Conservation (phyloP, 2,888 invertebrate genomes). For the Euphydryas editha region DNA sequence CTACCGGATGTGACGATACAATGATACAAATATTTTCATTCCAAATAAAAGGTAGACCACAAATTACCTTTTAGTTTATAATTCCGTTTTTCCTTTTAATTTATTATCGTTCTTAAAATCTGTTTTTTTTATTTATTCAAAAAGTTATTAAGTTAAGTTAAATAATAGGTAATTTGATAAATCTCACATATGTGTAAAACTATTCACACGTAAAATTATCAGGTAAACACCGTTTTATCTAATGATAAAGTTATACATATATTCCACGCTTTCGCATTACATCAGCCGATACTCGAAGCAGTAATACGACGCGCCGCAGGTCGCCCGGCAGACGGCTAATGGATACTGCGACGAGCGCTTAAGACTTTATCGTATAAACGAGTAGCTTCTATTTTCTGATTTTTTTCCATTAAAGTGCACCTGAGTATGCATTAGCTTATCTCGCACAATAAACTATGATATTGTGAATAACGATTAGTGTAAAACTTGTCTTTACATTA, state of each 20-base stretch:
- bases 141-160: too few species aligned
- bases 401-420: background rate
- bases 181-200: too few species aligned
- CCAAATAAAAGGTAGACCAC: too few species aligned
- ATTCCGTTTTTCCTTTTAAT: too few species aligned
- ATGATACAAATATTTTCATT: too few species aligned
- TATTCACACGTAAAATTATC: background rate
- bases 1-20: too few species aligned
- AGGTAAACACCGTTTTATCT: background rate
- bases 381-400: background rate
- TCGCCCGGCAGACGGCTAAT: conserved; percentile 8
- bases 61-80: too few species aligned
- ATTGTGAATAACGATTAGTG: too few species aligned
- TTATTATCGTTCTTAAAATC: too few species aligned
- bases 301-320: conserved; percentile 3
- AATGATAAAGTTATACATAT: background rate
- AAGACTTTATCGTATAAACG: background rate
- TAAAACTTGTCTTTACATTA: too few species aligned
- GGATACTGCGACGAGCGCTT: conserved; percentile 15
- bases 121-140: too few species aligned
- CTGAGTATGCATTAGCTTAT: background rate
- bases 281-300: background rate
- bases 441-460: background rate
- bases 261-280: background rate
- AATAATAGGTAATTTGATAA: too few species aligned